phyloP scores from a whole-genome alignment of 2,797 vertebrate species.

The Artibeus lituratus region DNA sequence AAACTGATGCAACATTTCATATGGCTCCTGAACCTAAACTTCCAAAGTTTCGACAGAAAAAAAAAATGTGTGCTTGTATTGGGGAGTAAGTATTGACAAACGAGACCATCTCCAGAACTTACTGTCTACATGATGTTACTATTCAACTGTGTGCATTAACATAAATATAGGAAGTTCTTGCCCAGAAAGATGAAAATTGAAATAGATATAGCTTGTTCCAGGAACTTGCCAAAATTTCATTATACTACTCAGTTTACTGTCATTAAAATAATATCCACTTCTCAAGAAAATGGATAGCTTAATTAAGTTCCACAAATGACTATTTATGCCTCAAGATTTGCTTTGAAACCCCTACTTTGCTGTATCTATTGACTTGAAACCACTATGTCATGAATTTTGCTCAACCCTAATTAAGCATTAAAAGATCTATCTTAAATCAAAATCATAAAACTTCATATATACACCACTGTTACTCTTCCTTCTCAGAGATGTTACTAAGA shows the following conservation, averaged over 20 bases:
- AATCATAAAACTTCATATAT: neutral
- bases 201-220: slow-evolving; percentile 18
- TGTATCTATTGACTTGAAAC: neutral
- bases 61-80: slow-evolving; percentile 25
- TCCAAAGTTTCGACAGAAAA: slow-evolving; percentile 63
- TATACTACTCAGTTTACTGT: neutral
- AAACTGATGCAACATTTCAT: slow-evolving; percentile 75
- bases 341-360: neutral
- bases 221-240: slow-evolving; percentile 36
- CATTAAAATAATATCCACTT: neutral
- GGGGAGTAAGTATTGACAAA: slow-evolving; percentile 47
- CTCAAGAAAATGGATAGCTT: neutral
- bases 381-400: neutral
- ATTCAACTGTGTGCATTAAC: slow-evolving; percentile 31
- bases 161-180: slow-evolving; percentile 44
- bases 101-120: slow-evolving; percentile 42
- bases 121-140: slow-evolving; percentile 3
- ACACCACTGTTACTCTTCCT: neutral
- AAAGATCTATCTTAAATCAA: neutral
- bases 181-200: slow-evolving; percentile 14
- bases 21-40: slow-evolving; percentile 73
- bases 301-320: slow-evolving; percentile 2
- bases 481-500: neutral
- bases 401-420: neutral
- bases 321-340: slow-evolving; percentile 3